Conservation (phyloP, 2,797 vertebrate species). For the Lutjanus campechanus region DNA sequence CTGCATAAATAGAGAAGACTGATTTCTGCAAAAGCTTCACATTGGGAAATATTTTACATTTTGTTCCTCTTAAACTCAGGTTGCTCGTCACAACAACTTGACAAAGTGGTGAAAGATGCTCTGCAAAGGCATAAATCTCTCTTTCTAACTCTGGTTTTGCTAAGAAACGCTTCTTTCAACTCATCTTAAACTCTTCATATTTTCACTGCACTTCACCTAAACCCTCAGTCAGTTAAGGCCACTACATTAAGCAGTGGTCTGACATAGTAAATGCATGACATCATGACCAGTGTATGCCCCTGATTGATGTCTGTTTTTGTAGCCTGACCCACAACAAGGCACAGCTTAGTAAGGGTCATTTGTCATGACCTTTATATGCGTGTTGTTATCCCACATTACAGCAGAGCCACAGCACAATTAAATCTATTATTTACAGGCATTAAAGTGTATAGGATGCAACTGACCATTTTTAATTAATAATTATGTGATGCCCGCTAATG, state of each 20-base stretch:
- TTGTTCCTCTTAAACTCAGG: slow-evolving; percentile 15
- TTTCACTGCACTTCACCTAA: slow-evolving; percentile 26
- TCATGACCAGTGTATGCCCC: slow-evolving; percentile 32
- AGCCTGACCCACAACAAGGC: slow-evolving; percentile 47
- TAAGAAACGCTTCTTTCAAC: not conserved
- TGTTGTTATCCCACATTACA: not conserved
- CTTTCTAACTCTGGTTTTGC: not conserved
- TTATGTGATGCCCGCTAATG: not conserved
- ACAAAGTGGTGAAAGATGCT: slow-evolving; percentile 18
- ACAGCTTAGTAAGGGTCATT: slow-evolving; percentile 31
- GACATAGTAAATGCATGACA: slow-evolving; percentile 55
- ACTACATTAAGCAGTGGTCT: not conserved
- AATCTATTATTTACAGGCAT: not conserved
- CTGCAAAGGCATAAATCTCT: slow-evolving; percentile 14
- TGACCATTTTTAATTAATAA: not conserved
- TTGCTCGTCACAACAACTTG: slow-evolving; percentile 14
- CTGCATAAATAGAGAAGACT: slow-evolving; percentile 6
- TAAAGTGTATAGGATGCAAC: not conserved
- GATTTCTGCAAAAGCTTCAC: not conserved
- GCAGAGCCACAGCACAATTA: not conserved
- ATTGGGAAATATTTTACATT: not conserved
- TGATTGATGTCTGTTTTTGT: slow-evolving; percentile 59
- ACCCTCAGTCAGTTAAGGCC: slow-evolving; percentile 18
- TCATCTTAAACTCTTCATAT: slow-evolving; percentile 13
- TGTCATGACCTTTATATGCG: slow-evolving; percentile 30